Percentiles rank a stretch among this genome's conserved stretches.
Evolutionary conservation across 2,797 vertebrate species (phyloP).

Genomic region (Melopsittacus undulatus): DNA sequence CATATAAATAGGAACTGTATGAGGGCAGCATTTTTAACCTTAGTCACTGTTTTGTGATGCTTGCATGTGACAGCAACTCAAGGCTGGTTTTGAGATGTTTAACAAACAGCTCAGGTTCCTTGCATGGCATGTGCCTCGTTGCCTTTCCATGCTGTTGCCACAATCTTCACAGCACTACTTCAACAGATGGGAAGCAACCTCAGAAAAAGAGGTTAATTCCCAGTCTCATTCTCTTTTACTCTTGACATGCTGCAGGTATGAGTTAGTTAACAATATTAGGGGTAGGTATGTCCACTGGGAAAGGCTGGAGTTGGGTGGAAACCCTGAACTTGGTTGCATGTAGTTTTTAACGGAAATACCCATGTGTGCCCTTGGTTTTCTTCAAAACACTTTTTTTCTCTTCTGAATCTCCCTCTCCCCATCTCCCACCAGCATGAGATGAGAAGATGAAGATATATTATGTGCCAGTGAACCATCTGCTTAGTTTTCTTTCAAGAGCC

Average conservation of each 20-base stretch:
- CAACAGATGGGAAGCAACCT: neutral
- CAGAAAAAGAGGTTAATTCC: neutral
- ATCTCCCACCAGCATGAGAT: neutral
- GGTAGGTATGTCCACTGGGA: neutral
- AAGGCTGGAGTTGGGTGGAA: neutral
- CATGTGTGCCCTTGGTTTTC: neutral
- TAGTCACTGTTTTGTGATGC: neutral
- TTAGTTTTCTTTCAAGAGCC: slow-evolving; percentile 2
- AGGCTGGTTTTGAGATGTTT: neutral
- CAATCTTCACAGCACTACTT: neutral
- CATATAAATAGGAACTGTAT: neutral
- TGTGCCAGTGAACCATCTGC: neutral
- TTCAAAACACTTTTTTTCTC: neutral
- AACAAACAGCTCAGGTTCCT: neutral
- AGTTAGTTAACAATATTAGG: neutral
- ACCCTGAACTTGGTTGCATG: neutral
- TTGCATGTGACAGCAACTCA: neutral
- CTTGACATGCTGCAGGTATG: neutral
- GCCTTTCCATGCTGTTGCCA: neutral
- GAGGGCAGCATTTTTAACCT: neutral
- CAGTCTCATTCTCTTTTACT: neutral
- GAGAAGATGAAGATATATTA: neutral
- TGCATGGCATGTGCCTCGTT: neutral
- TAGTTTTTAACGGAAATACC: neutral
- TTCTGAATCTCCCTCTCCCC: neutral